Evolutionary conservation across 2,797 vertebrate genomes (phyloP).

Genomic region (Fringilla coelebs): DNA sequence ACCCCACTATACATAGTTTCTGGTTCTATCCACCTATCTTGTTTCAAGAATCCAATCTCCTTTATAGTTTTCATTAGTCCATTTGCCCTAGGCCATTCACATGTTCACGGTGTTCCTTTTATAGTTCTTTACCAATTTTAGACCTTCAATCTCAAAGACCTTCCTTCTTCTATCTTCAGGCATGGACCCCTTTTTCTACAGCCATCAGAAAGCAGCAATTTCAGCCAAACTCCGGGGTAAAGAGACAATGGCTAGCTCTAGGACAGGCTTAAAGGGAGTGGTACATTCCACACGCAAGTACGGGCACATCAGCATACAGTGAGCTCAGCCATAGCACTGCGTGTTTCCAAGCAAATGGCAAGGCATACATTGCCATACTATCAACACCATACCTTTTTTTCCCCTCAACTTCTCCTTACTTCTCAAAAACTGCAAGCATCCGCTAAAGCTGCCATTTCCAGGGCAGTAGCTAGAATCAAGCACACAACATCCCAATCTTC

Average conservation of each 20-base stretch:
- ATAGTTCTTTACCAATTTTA: not conserved
- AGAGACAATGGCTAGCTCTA: not conserved
- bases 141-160: not conserved
- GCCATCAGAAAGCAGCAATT: not conserved
- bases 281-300: constrained; percentile 19
- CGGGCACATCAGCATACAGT: not conserved
- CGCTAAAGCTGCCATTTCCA: not conserved
- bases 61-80: not conserved
- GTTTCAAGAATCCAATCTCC: not conserved
- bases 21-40: not conserved
- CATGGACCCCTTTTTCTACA: not conserved
- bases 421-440: not conserved
- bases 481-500: not conserved
- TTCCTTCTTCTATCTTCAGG: not conserved
- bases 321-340: not conserved
- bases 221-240: not conserved
- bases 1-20: not conserved
- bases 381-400: not conserved
- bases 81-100: not conserved
- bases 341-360: not conserved
- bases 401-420: not conserved
- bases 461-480: not conserved
- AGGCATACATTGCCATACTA: not conserved
- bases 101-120: not conserved
- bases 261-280: not conserved